Evolutionary conservation across 2,113 vertebrate genomes (phyloP), one percentile per base, ranked within the genome.

Genomic region (Chaenocephalus aceratus): DNA sequence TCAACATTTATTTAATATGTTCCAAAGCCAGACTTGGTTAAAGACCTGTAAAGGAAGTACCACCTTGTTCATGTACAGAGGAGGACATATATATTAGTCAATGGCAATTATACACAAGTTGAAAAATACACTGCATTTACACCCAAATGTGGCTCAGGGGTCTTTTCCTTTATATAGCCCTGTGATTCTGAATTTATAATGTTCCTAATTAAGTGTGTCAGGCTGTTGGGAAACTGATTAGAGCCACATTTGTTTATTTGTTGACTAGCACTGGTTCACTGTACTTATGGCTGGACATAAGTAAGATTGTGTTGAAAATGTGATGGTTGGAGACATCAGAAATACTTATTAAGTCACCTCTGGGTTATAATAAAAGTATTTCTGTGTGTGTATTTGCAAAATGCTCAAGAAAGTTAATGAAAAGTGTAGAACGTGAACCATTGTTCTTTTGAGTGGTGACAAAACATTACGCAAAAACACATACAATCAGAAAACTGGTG

Each of bases 1-100:
- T 77, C 58, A 23, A 3, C 34, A 9, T 51, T 4, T 66, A 11
- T 26, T 57, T 51, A 51, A 61, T 67, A 63, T 75, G 45, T 79
- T 77, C 12, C 85, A 94, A 92, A 92, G 91, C 84, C 91, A 89
- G 16, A 76, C 82, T 79, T 76, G 54, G 86, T 94, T 94, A 95
- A 95, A 95, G 93, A 84, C 94, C 93, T 95, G 77, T 95, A 77
- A 91, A 91, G 93, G 90, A 94, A 93, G 88, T 92, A 92, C 82
- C 81, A 83, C 91, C 78, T 86, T 92, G 93, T 94, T 91, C 91
- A 92, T 93, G 87, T 66, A 72, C 45, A 84, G 66, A 89, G 68
- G 72, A 83, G 80, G 81, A 90, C 86, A 89, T 26, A 26, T 26
- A 26, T 23, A 86, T 7, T 72, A 81, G 88, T 92, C 87, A 89